These are phyloP conservation scores for Platyrinchus mystaceus DNA, from an alignment of 2,797 vertebrate species.

Conservation along the genomic window DNA sequence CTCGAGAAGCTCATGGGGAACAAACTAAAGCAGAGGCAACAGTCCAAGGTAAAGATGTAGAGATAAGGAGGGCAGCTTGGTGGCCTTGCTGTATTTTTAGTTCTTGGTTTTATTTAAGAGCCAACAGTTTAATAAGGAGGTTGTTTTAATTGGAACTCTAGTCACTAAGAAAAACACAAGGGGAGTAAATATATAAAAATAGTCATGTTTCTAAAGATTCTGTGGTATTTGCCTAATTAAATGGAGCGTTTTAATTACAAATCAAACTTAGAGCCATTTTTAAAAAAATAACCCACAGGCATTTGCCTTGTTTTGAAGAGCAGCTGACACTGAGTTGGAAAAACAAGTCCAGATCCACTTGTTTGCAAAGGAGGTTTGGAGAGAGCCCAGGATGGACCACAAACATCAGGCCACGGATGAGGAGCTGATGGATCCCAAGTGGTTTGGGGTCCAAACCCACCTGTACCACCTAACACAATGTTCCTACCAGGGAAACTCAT, in stretches of 20 bases:
- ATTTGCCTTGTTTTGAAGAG: background rate
- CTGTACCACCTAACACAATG: background rate
- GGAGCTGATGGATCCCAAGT: rapidly evolving
- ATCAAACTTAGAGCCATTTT: background rate
- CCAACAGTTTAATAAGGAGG: background rate
- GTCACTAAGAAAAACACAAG: conserved; percentile 19
- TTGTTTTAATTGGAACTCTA: conserved; percentile 20
- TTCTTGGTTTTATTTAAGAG: background rate
- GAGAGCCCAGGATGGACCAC: background rate
- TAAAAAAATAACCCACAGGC: background rate
- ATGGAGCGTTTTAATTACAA: conserved; percentile 24
- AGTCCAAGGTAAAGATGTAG: background rate
- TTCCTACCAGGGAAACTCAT: background rate
- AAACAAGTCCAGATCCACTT: background rate
- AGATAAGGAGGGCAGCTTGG: background rate
- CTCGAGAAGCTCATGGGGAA: background rate
- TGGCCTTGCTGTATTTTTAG: background rate
- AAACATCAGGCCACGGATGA: background rate
- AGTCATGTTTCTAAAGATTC: conserved; percentile 13
- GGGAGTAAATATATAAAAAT: conserved; percentile 33
- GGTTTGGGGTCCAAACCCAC: background rate
- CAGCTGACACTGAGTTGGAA: rapidly evolving
- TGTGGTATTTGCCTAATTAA: conserved; percentile 40
- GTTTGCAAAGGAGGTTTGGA: rapidly evolving
- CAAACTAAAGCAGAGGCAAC: background rate